Conservation (phyloP, 2,113 vertebrate species). For the Bubalus kerabau region DNA sequence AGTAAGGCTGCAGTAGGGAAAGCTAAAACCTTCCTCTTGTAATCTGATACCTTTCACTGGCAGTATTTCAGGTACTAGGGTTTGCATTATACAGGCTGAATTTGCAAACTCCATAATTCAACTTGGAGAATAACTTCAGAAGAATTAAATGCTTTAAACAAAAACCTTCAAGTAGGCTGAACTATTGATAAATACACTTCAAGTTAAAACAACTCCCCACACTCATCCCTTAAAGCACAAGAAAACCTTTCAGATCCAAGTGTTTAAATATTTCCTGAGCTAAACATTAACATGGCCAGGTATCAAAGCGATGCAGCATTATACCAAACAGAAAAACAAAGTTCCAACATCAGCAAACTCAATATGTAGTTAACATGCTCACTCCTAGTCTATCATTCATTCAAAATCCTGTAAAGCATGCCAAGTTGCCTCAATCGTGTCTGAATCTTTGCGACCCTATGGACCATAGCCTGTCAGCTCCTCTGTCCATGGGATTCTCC, state of each 20-base stretch:
- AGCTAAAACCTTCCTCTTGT: conserved; percentile 33
- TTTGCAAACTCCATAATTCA: background rate
- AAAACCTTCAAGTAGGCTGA: background rate
- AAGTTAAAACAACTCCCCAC: conserved; percentile 6
- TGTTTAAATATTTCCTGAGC: background rate
- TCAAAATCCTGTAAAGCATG: background rate
- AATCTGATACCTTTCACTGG: conserved; percentile 19
- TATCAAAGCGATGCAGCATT: background rate
- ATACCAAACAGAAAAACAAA: background rate
- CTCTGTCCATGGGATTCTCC: background rate
- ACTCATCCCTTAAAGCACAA: background rate
- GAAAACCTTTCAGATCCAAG: background rate
- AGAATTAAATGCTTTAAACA: background rate
- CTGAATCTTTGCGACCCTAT: background rate
- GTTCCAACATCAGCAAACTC: background rate
- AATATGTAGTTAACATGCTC: background rate
- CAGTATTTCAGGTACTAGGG: background rate
- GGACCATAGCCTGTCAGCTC: background rate
- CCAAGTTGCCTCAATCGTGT: background rate
- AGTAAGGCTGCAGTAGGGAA: background rate
- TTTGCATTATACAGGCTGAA: conserved; percentile 29
- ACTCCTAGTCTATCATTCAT: background rate
- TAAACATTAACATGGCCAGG: background rate
- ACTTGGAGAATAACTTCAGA: conserved; percentile 14
- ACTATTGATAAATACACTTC: background rate